These are phyloP conservation scores for Pocillopora meandrina DNA, from an alignment of 92 coral and sea anemone species.

Conservation along the genomic window DNA sequence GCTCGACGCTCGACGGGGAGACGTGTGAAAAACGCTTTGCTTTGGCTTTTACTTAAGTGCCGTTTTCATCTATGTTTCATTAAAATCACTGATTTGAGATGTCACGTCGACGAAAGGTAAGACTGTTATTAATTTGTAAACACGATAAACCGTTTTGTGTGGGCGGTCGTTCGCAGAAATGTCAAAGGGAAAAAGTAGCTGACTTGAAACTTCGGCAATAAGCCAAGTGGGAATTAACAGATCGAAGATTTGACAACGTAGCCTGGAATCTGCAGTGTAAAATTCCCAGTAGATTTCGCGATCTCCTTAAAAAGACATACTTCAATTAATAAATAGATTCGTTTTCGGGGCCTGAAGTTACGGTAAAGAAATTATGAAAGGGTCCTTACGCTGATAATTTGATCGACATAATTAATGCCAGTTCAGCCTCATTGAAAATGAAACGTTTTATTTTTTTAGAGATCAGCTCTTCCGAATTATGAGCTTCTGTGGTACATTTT, in stretches of 20 bases:
- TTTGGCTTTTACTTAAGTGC: not conserved
- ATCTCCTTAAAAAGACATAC: too few species aligned
- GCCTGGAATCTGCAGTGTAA: too few species aligned
- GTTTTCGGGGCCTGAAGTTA: too few species aligned
- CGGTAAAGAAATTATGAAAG: too few species aligned
- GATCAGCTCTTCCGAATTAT: too few species aligned
- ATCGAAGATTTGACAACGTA: not conserved
- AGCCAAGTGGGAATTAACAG: not conserved
- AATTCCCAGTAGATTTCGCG: too few species aligned
- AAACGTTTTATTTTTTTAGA: too few species aligned
- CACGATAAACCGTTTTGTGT: conserved; percentile 23
- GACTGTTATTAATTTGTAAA: not conserved
- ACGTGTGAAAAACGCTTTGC: conserved; percentile 21
- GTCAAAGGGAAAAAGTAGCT: not conserved
- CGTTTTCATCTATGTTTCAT: not conserved
- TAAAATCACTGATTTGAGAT: conserved; percentile 3
- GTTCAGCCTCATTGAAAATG: too few species aligned
- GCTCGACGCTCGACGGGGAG: conserved; percentile 39
- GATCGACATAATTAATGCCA: too few species aligned
- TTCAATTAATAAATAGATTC: too few species aligned
- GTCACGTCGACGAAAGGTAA: conserved; percentile 50
- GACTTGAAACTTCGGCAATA: conserved; percentile 4
- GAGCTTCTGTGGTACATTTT: too few species aligned
- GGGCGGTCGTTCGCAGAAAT: not conserved
- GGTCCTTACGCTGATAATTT: too few species aligned